These are phyloP conservation scores for Athene noctua DNA, from an alignment of 2,113 vertebrate species.

Conservation along the genomic window DNA sequence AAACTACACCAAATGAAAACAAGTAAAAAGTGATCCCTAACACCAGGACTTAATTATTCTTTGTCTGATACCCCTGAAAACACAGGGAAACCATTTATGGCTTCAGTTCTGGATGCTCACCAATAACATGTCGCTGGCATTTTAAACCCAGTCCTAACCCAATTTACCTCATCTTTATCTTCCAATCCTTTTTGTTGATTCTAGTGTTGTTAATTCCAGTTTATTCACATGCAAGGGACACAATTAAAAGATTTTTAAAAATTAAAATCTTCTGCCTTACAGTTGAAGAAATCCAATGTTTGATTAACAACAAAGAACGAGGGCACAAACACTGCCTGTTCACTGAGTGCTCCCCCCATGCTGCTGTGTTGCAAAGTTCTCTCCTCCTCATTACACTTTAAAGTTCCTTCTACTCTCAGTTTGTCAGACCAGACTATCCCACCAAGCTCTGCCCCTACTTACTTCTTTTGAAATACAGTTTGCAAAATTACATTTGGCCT, in stretches of 20 bases:
- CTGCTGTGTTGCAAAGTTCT: background rate
- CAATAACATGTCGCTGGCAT: background rate
- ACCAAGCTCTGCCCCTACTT: background rate
- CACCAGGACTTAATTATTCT: background rate
- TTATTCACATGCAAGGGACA: background rate
- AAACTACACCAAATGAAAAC: background rate
- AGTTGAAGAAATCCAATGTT: background rate
- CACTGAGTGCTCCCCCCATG: background rate
- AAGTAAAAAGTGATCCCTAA: background rate
- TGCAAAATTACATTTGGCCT: background rate
- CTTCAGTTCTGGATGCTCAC: background rate
- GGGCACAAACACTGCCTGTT: background rate
- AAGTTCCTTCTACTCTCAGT: background rate
- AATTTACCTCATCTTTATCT: background rate
- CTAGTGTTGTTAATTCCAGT: background rate
- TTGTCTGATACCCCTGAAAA: background rate
- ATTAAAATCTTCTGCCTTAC: background rate
- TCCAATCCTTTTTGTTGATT: background rate
- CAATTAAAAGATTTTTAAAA: background rate
- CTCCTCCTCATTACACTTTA: background rate
- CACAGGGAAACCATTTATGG: background rate
- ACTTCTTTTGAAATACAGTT: background rate
- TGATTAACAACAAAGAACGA: background rate
- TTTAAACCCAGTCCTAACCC: background rate
- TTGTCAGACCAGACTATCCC: background rate